phyloP scores from a whole-genome alignment of 2,113 vertebrate species.

The Mormyrus lacerda region DNA sequence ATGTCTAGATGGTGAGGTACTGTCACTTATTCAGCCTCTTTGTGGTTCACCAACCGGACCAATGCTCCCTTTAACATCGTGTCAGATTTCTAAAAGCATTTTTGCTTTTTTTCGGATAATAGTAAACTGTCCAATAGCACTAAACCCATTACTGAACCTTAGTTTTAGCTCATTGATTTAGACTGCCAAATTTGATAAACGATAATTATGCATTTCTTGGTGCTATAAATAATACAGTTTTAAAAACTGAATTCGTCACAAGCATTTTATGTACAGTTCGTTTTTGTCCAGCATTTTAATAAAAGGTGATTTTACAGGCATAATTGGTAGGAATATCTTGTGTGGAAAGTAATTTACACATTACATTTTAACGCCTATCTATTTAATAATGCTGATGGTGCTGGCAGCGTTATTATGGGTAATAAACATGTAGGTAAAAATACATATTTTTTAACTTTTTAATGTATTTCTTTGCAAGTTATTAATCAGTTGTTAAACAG shows the following conservation, averaged over 20 bases:
- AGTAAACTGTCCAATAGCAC: neutral
- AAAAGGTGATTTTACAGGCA: neutral
- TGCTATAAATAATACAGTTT: neutral
- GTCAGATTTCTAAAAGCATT: neutral
- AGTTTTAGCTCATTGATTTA: neutral
- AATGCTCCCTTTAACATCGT: neutral
- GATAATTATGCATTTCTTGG: neutral
- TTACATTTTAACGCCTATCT: neutral
- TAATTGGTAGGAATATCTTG: neutral
- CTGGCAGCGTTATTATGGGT: neutral
- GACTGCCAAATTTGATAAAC: neutral
- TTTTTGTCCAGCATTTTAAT: neutral
- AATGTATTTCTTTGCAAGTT: neutral
- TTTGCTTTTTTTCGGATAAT: neutral
- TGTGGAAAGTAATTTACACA: neutral
- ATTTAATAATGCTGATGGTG: neutral
- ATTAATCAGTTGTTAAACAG: neutral
- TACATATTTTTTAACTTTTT: neutral
- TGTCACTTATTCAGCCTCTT: neutral
- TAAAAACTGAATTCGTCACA: neutral
- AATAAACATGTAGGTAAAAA: neutral
- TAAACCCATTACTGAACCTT: neutral
- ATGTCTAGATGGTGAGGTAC: neutral
- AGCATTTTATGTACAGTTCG: neutral
- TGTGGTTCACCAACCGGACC: slow-evolving; percentile 1